Evolutionary conservation across 2,113 vertebrate genomes (phyloP).

Genomic region (Archocentrus centrarchus): DNA sequence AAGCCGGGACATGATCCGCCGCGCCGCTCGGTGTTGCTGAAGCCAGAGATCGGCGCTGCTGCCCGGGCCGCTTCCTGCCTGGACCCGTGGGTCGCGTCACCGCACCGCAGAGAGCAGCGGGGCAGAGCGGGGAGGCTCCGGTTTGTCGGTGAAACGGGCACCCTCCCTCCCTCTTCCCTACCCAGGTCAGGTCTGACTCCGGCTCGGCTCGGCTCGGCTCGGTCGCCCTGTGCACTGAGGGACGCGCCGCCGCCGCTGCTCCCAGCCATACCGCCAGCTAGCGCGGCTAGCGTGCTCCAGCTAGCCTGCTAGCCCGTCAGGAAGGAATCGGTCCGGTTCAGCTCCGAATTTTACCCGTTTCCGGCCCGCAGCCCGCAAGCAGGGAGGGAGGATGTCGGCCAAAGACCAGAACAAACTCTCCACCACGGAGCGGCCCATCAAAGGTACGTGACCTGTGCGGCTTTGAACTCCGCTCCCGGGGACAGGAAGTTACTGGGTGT

Average conservation of each 20-base stretch:
- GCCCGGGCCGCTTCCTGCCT: slow-evolving; percentile 68
- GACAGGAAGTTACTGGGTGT: slow-evolving; percentile 56
- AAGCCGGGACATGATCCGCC: slow-evolving; percentile 61
- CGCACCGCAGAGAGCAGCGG: slow-evolving; percentile 48
- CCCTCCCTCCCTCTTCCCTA: slow-evolving; percentile 38
- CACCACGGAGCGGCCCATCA: slow-evolving; percentile 86
- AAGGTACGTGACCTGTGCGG: slow-evolving; percentile 78
- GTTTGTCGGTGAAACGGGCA: slow-evolving; percentile 38
- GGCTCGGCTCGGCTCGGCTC: slow-evolving; percentile 30
- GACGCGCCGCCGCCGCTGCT: slow-evolving; percentile 20
- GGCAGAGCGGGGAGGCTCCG: slow-evolving; percentile 41
- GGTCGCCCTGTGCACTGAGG: slow-evolving; percentile 33
- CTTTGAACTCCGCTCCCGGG: neutral
- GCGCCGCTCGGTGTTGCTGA: slow-evolving; percentile 38
- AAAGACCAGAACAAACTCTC: slow-evolving; percentile 82
- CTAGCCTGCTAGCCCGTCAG: slow-evolving; percentile 68
- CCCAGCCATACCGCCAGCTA: slow-evolving; percentile 55
- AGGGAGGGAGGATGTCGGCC: slow-evolving; percentile 82
- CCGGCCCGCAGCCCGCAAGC: slow-evolving; percentile 13
- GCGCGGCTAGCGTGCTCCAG: slow-evolving; percentile 72
- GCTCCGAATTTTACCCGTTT: slow-evolving; percentile 37
- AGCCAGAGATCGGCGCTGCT: slow-evolving; percentile 38
- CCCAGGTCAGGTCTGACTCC: slow-evolving; percentile 25
- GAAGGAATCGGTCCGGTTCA: slow-evolving; percentile 56
- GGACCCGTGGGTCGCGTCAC: slow-evolving; percentile 63